A percentile compares a stretch with the other conserved stretches of the same genome.
phyloP scores from a whole-genome alignment of 2,113 vertebrate genomes.

The Apteryx owenii region DNA sequence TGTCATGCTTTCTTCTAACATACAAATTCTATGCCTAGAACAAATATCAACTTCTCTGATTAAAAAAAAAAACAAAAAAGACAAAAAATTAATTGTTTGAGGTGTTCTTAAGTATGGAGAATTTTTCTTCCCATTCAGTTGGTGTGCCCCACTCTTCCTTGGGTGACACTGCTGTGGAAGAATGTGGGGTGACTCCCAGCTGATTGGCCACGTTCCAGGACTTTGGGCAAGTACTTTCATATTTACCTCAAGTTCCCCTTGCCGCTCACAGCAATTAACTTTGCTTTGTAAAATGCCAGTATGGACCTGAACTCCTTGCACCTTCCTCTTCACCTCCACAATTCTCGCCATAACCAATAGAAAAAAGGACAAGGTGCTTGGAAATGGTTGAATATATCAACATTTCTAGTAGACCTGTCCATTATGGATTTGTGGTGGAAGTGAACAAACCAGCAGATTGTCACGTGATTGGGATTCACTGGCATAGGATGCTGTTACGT shows the following conservation, averaged over 20 bases:
- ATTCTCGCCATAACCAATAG: neutral
- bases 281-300: neutral
- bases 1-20: neutral
- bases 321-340: neutral
- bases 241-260: neutral
- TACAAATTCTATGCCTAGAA: neutral
- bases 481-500: neutral
- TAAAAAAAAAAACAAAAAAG: neutral
- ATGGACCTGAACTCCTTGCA: neutral
- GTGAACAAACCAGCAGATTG: neutral
- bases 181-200: neutral
- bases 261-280: accelerated
- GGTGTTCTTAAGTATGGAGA: neutral
- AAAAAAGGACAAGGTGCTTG: neutral
- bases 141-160: accelerated
- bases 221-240: neutral
- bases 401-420: neutral
- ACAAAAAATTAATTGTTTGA: neutral
- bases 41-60: neutral
- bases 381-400: accelerated
- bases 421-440: neutral
- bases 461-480: neutral
- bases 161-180: neutral
- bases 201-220: accelerated
- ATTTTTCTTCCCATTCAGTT: neutral